Conservation (phyloP, 64 coral and sea anemone genomes). For the Cladopsammia gracilis region DNA sequence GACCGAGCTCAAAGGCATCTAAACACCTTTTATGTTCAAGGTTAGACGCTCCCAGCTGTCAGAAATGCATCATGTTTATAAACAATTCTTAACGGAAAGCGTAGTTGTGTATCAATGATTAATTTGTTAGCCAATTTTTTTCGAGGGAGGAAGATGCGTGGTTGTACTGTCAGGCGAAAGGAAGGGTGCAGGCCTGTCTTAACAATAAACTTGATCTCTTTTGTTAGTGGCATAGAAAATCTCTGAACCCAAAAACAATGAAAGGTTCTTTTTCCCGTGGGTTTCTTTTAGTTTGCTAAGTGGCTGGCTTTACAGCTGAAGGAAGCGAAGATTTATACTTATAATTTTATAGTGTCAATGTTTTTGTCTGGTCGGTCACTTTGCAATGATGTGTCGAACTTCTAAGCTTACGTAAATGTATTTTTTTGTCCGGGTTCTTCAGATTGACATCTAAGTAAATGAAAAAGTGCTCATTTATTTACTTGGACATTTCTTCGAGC, state of each 20-base stretch:
- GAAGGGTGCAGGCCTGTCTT: not conserved
- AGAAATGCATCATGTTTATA: conserved; percentile 3
- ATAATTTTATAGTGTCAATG: not conserved
- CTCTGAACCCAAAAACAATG: conserved; percentile 1
- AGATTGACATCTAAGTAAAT: conserved; percentile 39
- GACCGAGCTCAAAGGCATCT: conserved; percentile 26
- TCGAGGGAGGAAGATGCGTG: not conserved
- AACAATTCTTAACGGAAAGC: not conserved
- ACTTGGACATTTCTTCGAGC: not conserved
- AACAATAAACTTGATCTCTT: conserved; percentile 21
- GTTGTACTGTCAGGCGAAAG: not conserved
- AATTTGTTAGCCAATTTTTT: not conserved
- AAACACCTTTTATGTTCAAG: not conserved
- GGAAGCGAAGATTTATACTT: not conserved
- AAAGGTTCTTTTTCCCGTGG: not conserved
- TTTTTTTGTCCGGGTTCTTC: conserved; percentile 7
- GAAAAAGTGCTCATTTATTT: conserved; percentile 18
- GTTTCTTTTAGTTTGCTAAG: not conserved
- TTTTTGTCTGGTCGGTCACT: not conserved
- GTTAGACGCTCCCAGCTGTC: not conserved
- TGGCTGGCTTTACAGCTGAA: not conserved
- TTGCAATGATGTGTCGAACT: not conserved
- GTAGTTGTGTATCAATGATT: not conserved
- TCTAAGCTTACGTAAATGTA: not conserved
- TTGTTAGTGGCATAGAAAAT: conserved; percentile 31